phyloP scores from a whole-genome alignment of 2,888 invertebrate species.

The Ormyrus pomaceus region DNA sequence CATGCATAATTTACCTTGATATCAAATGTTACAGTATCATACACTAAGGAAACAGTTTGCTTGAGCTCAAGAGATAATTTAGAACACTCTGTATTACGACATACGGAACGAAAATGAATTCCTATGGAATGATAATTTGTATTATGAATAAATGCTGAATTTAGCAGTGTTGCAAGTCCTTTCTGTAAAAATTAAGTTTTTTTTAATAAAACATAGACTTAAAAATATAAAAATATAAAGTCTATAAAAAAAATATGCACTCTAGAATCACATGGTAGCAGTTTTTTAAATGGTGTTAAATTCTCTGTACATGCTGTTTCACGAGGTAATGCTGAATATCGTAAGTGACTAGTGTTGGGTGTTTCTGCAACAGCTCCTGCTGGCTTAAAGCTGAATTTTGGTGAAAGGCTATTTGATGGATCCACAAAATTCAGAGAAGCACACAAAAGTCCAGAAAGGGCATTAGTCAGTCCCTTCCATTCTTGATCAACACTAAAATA shows the following conservation, averaged over 20 bases:
- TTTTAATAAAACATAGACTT: constrained; percentile 10
- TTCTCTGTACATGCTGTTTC: constrained; percentile 99
- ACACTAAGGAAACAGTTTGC: constrained; percentile 91
- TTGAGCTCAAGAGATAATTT: constrained; percentile 86
- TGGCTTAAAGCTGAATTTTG: constrained; percentile 89
- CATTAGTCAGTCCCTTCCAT: constrained; percentile 93
- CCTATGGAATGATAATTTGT: constrained; percentile 95
- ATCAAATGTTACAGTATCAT: constrained; percentile 81
- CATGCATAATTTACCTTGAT: constrained; percentile 63
- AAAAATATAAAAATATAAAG: no score
- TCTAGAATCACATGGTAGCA: constrained; percentile 95
- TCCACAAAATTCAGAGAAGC: constrained; percentile 97
- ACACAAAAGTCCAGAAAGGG: constrained; percentile 96
- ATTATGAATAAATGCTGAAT: constrained; percentile 93
- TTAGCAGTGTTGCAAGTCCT: constrained; percentile 91
- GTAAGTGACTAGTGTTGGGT: constrained; percentile 77
- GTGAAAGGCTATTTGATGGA: constrained; percentile 88
- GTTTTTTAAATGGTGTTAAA: constrained; percentile 98
- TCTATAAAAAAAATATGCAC: constrained; percentile 66
- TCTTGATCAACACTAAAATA: constrained; percentile 83
- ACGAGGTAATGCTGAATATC: constrained; percentile 94
- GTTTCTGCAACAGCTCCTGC: constrained; percentile 78
- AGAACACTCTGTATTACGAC: constrained; percentile 79
- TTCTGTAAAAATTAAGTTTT: constrained; percentile 75
- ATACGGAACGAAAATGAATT: constrained; percentile 89